Percentiles rank a stretch among this genome's conserved stretches.
Evolutionary conservation across 2,797 vertebrate species (phyloP).

Genomic region (Synaphobranchus kaupii): DNA sequence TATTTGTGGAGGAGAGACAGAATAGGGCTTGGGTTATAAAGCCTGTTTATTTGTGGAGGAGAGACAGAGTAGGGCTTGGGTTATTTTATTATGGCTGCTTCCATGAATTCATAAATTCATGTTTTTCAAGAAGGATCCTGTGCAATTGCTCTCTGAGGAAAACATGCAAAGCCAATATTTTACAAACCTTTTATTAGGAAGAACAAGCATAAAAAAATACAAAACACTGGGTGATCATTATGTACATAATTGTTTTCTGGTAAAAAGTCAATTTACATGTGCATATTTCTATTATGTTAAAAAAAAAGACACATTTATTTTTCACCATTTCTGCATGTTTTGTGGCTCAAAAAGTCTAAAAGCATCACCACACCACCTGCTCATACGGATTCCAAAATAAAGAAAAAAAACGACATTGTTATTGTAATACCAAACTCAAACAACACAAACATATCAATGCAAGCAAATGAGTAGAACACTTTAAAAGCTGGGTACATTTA

Average conservation of each 20-base stretch:
- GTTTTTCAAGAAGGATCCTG: neutral
- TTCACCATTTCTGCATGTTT: neutral
- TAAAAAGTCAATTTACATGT: constrained; percentile 26
- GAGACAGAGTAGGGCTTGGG: neutral
- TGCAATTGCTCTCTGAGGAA: neutral
- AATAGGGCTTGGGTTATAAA: neutral
- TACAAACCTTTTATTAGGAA: constrained; percentile 24
- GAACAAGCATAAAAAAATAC: constrained; percentile 24
- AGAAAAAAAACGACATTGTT: neutral
- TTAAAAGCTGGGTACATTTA: neutral
- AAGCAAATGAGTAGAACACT: neutral
- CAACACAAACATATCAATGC: neutral
- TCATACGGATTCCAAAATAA: neutral
- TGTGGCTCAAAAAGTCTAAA: neutral
- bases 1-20: constrained; percentile 7
- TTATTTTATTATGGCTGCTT: constrained; percentile 26
- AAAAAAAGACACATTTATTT: neutral
- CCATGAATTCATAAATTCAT: neutral
- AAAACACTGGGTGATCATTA: neutral
- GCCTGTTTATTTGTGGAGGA: constrained; percentile 4
- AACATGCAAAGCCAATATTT: neutral
- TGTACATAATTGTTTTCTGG: constrained; percentile 42
- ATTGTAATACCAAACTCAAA: neutral
- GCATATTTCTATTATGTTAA: neutral
- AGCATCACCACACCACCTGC: neutral